Conservation (phyloP, 1,140 invertebrate species). For the Xylocopa sonorina region DNA sequence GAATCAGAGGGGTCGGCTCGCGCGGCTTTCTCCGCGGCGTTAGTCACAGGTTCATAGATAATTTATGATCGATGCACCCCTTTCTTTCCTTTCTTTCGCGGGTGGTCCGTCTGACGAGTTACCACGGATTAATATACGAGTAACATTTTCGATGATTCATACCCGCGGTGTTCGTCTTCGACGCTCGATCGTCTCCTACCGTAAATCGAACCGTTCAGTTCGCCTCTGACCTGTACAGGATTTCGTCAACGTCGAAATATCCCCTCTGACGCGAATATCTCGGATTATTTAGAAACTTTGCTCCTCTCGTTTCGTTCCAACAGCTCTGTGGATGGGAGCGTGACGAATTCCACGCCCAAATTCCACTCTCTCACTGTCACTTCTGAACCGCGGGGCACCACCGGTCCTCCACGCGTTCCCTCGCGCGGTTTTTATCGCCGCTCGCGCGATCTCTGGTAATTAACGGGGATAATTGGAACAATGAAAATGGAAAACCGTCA, state of each 20-base stretch:
- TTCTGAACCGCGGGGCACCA: no score
- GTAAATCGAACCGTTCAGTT: no score
- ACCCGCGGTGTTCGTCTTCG: constrained; percentile 28
- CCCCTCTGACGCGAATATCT: no score
- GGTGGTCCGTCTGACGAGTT: constrained; percentile 31
- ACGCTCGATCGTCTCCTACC: constrained; percentile 51
- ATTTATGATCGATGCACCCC: constrained; percentile 47
- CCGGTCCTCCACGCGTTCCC: not conserved
- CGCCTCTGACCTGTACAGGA: no score
- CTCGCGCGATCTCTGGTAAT: not conserved
- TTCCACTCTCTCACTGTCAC: no score
- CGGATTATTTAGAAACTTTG: no score
- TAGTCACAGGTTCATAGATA: constrained; percentile 5
- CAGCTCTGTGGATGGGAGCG: no score
- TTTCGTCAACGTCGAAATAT: no score
- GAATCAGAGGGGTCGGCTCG: constrained; percentile 38
- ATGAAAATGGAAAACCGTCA: constrained; percentile 21
- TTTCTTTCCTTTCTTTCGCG: constrained; percentile 9
- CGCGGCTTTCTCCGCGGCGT: constrained; percentile 7
- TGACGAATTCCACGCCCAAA: no score
- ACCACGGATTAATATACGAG: constrained; percentile 32
- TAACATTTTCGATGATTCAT: constrained; percentile 60
- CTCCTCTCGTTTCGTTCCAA: no score
- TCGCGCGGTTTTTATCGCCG: no score
- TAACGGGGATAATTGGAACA: not conserved